A percentile compares a stretch with the other conserved stretches of the same genome.
phyloP scores from a whole-genome alignment of 2,113 vertebrate species.

The Jacana jacana region DNA sequence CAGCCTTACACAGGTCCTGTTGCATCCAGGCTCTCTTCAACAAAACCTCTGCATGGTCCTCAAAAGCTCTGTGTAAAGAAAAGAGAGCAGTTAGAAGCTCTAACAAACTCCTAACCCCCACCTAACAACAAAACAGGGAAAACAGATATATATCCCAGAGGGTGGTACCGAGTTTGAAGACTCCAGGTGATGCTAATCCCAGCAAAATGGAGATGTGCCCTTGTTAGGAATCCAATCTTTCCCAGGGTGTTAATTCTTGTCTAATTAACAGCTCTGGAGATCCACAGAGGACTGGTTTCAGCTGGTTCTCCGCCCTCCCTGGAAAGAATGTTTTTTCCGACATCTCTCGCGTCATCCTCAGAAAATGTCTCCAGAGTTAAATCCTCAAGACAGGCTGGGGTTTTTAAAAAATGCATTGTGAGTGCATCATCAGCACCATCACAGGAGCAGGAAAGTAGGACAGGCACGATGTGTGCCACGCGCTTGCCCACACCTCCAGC shows the following conservation, averaged over 20 bases:
- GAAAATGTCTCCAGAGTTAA: background rate
- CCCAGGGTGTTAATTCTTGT: conserved; percentile 10
- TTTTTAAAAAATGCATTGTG: background rate
- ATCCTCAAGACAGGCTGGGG: conserved; percentile 13
- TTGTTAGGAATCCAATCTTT: background rate
- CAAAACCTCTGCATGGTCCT: background rate
- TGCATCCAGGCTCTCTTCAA: background rate
- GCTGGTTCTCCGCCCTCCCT: background rate
- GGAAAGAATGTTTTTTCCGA: conserved; percentile 37
- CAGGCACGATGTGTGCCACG: background rate
- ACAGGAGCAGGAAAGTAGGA: conserved; percentile 48
- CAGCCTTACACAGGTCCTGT: background rate
- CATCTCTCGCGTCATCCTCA: background rate
- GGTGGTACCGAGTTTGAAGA: background rate
- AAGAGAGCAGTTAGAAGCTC: background rate
- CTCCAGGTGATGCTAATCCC: background rate
- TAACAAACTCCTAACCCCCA: background rate
- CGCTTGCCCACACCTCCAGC: background rate
- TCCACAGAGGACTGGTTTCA: background rate
- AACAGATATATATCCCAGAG: background rate
- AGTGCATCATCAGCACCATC: background rate
- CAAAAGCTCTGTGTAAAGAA: background rate
- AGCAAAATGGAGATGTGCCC: background rate
- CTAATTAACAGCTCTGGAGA: conserved; percentile 22
- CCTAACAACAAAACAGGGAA: background rate